Base-by-base conservation (phyloP, 1,140 invertebrate species). In the Microplitis mediator region DNA sequence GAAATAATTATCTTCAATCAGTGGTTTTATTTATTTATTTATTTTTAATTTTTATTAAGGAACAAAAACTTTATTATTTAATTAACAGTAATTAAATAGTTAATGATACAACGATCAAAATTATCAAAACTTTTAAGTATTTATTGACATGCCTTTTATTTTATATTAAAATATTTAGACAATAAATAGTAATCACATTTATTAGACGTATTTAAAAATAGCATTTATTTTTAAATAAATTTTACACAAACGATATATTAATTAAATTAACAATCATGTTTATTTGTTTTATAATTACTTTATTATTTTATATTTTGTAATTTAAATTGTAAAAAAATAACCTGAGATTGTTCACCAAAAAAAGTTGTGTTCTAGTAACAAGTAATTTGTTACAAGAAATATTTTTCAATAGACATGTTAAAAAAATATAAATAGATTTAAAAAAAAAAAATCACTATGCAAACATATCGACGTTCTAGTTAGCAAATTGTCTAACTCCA, bases 331-430 rank as follows among this genome's bases (percentile, higher is more conserved):
- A 79, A 76, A 62, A 76, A 80, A 79, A 76, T 58, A 76, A 80
- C 82, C 80, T 83, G 83, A 83, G 83, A 84, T 63, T 82, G 82
- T 79, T 82, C 81, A 84, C 82, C 83, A 82, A 80, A 77, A 75
- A 72, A 81, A 82, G 75, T 82, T 84, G 83, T 84, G 82, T 84
- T 84, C 82, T 80, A 78, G 78, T 83, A 83, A 74, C 75, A 34
- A 13, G 34, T 79, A 79, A 72, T 69, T 64, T 66, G 16, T 69
- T 69, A 69, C n/a, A 32, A 52, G 62, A 52, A 70, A 36, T 74
- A 70, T 65, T 56, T 74, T n/a, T 60, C 39, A 36, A 58, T 45
- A 31, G 13, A 45, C 32, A 34, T 9, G 13, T 14, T 34, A 58
- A 56, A 13, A 45, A 45, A 45, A 9, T 45, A 6, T 45, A 45